phyloP scores from a whole-genome alignment of 2,797 vertebrate genomes.

The Loris lydekkerianus region DNA sequence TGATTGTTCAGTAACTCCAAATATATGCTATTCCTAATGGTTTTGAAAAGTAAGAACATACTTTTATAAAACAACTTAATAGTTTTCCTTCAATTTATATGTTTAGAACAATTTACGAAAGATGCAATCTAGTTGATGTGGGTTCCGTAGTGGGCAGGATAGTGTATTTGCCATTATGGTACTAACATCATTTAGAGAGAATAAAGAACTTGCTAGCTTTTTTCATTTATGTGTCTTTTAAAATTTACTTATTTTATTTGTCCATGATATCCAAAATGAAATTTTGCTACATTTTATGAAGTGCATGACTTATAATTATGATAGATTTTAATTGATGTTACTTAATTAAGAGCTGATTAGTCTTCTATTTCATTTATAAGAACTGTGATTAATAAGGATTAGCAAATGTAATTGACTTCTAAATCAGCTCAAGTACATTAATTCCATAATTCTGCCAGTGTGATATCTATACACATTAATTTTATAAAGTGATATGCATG shows the following conservation, averaged over 20 bases:
- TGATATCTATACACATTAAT: conserved; percentile 58
- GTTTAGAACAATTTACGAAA: not conserved
- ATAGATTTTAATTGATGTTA: not conserved
- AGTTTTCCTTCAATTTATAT: not conserved
- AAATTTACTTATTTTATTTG: not conserved
- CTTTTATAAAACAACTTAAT: not conserved
- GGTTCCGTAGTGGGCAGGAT: not conserved
- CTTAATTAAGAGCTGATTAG: not conserved
- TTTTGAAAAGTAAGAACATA: not conserved
- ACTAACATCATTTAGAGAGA: not conserved
- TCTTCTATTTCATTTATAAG: conserved; percentile 9
- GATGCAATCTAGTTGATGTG: not conserved
- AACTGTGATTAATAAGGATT: conserved; percentile 46
- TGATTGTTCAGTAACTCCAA: not conserved
- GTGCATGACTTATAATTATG: not conserved
- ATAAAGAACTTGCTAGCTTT: not conserved
- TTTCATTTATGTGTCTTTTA: not conserved
- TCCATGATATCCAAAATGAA: conserved; percentile 11
- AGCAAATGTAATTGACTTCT: conserved; percentile 59
- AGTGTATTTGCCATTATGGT: not conserved
- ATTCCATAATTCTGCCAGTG: not conserved
- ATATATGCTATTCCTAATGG: not conserved
- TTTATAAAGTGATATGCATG: not conserved
- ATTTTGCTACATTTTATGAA: not conserved
- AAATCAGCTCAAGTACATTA: conserved; percentile 49